These are phyloP conservation scores for Aurelia sp. DNA, from an alignment of 30 jellyfish, hydroid and myxozoan genomes.

Conservation along the genomic window DNA sequence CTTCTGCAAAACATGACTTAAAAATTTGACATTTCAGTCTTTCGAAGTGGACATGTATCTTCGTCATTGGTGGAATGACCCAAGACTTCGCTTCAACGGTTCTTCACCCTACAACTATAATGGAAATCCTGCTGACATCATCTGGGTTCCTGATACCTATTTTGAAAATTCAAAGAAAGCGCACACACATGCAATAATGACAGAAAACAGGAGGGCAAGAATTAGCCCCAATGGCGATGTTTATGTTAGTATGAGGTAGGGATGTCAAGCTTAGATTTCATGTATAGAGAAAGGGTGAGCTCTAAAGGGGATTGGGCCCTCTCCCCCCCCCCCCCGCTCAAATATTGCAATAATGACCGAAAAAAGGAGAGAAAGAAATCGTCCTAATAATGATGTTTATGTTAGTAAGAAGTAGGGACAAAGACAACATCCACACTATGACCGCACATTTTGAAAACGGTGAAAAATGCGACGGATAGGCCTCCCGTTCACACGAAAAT, in stretches of 20 bases:
- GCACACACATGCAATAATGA: conserved; percentile 21
- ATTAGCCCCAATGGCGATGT: conserved; percentile 72
- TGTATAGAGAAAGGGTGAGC: not conserved
- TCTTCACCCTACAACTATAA: conserved; percentile 23
- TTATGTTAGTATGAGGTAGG: conserved; percentile 69
- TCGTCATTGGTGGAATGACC: conserved; percentile 84
- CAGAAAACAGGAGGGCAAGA: conserved; percentile 31
- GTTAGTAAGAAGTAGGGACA: no score
- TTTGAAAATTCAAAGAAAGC: conserved; percentile 56
- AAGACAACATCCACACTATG: no score
- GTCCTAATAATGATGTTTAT: no score
- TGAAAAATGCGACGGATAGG: no score
- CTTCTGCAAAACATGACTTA: no score
- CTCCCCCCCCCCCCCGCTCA: no score
- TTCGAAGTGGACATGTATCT: conserved; percentile 49
- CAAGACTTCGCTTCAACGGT: conserved; percentile 50
- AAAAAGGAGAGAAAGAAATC: no score
- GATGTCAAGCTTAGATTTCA: not conserved
- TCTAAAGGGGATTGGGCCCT: no score
- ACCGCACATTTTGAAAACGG: no score
- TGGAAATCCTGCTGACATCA: conserved; percentile 65
- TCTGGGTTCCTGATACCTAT: conserved; percentile 77
- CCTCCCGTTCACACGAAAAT: no score
- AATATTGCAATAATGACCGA: no score
- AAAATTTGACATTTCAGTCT: conserved; percentile 5